Evolutionary conservation across 2,888 invertebrate species (phyloP).

Genomic region (Myopa tessellatipennis): DNA sequence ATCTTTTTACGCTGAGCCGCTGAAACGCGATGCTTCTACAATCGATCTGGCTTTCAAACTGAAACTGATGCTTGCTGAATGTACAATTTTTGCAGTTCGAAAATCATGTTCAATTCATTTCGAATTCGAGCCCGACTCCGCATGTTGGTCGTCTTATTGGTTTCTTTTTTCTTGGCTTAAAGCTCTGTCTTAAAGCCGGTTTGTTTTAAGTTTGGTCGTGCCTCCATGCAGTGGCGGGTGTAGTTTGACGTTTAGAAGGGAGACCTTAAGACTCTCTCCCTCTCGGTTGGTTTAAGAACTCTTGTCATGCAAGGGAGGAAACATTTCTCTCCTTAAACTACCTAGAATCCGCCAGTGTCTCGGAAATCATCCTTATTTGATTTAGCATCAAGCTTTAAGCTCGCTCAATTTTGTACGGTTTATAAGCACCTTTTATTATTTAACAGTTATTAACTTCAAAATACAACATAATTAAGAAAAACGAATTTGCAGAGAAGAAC

Average conservation of each 20-base stretch:
- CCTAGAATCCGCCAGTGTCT: too few species aligned
- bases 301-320: too few species aligned
- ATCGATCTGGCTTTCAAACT: slow-evolving; percentile 22
- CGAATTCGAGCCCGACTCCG: slow-evolving; percentile 15
- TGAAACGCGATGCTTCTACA: slow-evolving; percentile 1
- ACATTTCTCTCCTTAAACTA: too few species aligned
- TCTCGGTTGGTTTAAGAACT: too few species aligned
- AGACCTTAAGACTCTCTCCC: too few species aligned
- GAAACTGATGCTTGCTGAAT: slow-evolving; percentile 24
- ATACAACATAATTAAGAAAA: too few species aligned
- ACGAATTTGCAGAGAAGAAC: too few species aligned
- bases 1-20: background rate
- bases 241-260: background rate
- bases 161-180: slow-evolving; percentile 4
- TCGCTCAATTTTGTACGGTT: too few species aligned
- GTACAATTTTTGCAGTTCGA: slow-evolving; percentile 26
- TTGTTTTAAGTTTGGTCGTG: slow-evolving; percentile 16
- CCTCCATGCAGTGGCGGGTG: slow-evolving; percentile 4
- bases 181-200: slow-evolving; percentile 16
- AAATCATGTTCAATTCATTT: slow-evolving; percentile 10
- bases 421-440: too few species aligned
- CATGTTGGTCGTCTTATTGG: background rate
- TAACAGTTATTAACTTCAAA: too few species aligned
- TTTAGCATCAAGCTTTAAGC: too few species aligned
- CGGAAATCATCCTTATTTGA: too few species aligned